Evolutionary conservation across 2,888 invertebrate genomes (phyloP), one percentile per base, ranked within the genome.

Genomic region (Molanna angustata): DNA sequence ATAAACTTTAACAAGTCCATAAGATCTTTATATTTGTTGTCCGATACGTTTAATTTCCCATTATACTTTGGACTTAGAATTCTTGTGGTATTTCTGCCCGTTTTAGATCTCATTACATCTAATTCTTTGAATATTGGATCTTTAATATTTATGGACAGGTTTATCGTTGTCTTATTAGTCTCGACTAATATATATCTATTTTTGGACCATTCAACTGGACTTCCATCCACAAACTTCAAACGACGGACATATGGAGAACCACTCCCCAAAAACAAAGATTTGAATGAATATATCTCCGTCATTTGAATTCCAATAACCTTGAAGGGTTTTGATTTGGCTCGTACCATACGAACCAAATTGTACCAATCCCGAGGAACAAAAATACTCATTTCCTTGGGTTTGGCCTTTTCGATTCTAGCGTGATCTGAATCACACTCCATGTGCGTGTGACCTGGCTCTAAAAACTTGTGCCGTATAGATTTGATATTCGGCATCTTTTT

Each of bases 361-460:
- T 27, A 43, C 43, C 43, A 43, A 13, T 43, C 27, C 43, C 16
- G 35, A 27, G 43, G 43, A 14, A 27, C 22, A 21, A 43, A 43
- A 22, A 43, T 43, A 22, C 43, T 43, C 7, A 43, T 43, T 14
- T 43, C 27, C 22, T 43, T 43, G 2, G 43, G 27, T 22, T 43
- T 43, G 17, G 43, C 43, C 16, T 27, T 43, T 22, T 43, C 43
- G 14, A 42, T 42, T 21, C 21, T 17, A n/a, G 42, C 42, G 13
- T 43, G 27, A 27, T 27, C 43, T 9, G 43, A 43, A 43, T 43
- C 27, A 27, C 43, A 43, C 27, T 43, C 43, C 35, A 35, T 35
- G 14, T 35, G 35, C 13, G 43, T 43, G 14, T 27, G 43, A 11
- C 43, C 43, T 13, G 43, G 27, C 27, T 43, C 43, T 4, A 43